Base-by-base conservation (phyloP, 2,888 invertebrate species). In the Trichopria drosophilae region DNA sequence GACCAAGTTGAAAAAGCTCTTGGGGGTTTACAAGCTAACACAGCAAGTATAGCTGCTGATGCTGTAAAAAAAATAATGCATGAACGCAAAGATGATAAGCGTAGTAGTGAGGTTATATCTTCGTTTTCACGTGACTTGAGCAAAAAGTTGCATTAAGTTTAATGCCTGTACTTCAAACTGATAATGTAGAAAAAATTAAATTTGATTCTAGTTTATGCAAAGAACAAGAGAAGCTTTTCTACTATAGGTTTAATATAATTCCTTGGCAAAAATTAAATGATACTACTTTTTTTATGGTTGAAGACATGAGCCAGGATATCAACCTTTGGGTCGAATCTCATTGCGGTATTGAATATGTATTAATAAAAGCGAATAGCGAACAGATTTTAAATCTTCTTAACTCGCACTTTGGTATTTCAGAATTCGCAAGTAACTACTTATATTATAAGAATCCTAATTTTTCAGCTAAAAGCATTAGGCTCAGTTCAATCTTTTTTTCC, bases 11-110 rank as follows among this genome's bases (percentile, higher is more conserved):
- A 42, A 42, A 42, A 42, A 42, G 42, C 42, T 42, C 42, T 42
- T 42, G 42, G 42, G 12, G 42, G 34, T 42, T 42, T 42, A 42
- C 42, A 42, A 34, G 29, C 42, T 42, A 42, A 42, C 42, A 42
- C 42, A 42, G 42, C 42, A 34, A 42, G 34, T 42, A 42, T 42
- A 42, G 42, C 42, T 42, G 42, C 42, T 42, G 42, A 42, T 42
- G 42, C 42, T 42, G 32, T 42, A 42, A 42, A 42, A 42, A 42
- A 42, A 42, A 42, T 42, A 42, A 42, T 42, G 42, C 42, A 42
- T 42, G 42, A 42, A 42, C 42, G 42, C 34, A 42, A 42, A 42
- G 42, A 32, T 42, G 42, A 42, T 42, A 42, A 42, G 42, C 42
- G 42, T 42, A 42, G 42, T 42, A 42, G 42, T 34, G 42, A 42